Evolutionary conservation across 2,888 invertebrate genomes (phyloP), one percentile per base, ranked within the genome.

Genomic region (Carterocephalus palaemon): DNA sequence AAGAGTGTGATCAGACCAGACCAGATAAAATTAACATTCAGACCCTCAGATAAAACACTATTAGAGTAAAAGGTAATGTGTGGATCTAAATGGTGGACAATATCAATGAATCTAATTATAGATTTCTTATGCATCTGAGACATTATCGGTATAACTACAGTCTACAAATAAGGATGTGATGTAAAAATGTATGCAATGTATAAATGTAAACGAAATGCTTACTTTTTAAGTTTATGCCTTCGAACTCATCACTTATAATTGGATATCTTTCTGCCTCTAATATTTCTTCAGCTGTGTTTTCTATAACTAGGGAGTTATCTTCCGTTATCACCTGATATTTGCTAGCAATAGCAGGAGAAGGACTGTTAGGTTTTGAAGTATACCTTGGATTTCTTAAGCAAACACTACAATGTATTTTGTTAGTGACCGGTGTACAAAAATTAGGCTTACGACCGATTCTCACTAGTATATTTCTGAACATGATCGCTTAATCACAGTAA

Each of bases 301-400:
- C 89, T 57, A 95, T 92, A 49, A 92, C 75, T 7, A 88, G 77
- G 0, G 92, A 82, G 67, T 94, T 92, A 54, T 89, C 88, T 59
- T 95, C 94, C 10, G 89, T 88, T 70, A 93, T 93, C 51, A 91
- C 72, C 78, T 92, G 89, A 66, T 91, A 93, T 78, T 92, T 93
- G 56, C 75, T 75, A 41, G 86, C 70, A 51, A 91, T 76, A 20
- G 83, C 87, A 28, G 86, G 81, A 8, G 88, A 73, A 28, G 61
- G 55, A 46, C 49, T 47, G 38, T 75, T 74, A 68, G 71, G 46
- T 55, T 80, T 82, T 29, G 73, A 59, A 59, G 66, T 75, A 52
- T 74, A 64, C 53, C 83, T 71, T 60, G 83, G 83, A 69, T 68
- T 64, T 59, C 59, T 61, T 65, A 76, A 65, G 57, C 74, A 76